Base-by-base conservation (phyloP, 2,113 vertebrate species). In the Porphyrio hochstetteri region DNA sequence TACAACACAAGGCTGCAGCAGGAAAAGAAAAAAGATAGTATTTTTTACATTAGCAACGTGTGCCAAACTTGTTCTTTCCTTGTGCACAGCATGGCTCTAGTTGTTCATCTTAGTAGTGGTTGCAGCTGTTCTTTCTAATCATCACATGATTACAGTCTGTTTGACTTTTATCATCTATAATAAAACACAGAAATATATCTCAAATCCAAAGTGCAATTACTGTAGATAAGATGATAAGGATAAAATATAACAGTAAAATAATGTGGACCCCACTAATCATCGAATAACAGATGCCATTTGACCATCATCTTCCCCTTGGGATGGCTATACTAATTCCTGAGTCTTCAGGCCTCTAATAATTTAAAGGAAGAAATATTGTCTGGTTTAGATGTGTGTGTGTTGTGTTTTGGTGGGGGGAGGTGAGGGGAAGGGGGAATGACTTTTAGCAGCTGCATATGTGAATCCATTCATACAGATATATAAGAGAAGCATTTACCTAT, bases 61-160 rank as follows among this genome's bases (percentile, higher is more conserved):
- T 44, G 44, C 57, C 72, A 74, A 19, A 68, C 25, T 80, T 13
- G 0, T 13, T 50, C 18, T 44, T 29, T 75, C 29, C 52, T 33
- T 60, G 31, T 76, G 48, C n/a, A 7, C n/a, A 28, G 42, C 74
- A 19, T 63, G 25, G 5, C 48, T 78, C 13, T 59, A 38, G 27
- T 60, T 84, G 28, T 59, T 72, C 60, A 17, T 87, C 24, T 68
- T 28, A 33, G 16, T 57, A 21, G 28, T 85, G 27, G 21, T 25
- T 90, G 59, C 82, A 93, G 88, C 71, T 93, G 57, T 64, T 93
- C 67, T 82, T 90, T 88, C 59, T 80, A 83, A 82, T 90, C 42
- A 53, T 61, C 38, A 67, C 31, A 65, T 86, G 35, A 83, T 83
- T 90, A 48, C n/a, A 65, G 59, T 69, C 67, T 89, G 28, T 75